Evolutionary conservation across 2,797 vertebrate species (phyloP).

Genomic region (Limnodromus scolopaceus): DNA sequence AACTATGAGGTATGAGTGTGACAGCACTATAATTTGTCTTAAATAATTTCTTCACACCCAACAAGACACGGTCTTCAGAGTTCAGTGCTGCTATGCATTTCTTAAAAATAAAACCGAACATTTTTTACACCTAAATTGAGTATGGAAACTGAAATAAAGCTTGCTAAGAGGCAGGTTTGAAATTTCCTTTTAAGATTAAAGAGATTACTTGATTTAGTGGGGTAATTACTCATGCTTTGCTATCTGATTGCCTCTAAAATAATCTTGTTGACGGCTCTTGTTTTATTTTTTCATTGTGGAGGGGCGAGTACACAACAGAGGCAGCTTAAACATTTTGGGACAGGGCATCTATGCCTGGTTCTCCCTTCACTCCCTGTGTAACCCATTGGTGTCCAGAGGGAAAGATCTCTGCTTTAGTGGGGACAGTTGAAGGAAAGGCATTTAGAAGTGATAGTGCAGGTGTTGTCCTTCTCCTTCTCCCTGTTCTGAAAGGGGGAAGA

Average conservation of each 20-base stretch:
- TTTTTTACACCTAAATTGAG: slow-evolving; percentile 64
- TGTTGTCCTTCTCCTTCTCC: background rate
- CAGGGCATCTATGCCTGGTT: background rate
- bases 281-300: background rate
- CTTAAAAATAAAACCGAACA: slow-evolving; percentile 35
- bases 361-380: background rate
- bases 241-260: slow-evolving; percentile 44
- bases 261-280: slow-evolving; percentile 31
- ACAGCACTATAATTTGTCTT: slow-evolving; percentile 78
- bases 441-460: background rate
- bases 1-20: slow-evolving; percentile 70
- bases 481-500: background rate
- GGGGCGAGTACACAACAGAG: background rate
- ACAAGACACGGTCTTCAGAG: slow-evolving; percentile 48
- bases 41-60: slow-evolving; percentile 71
- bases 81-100: slow-evolving; percentile 50
- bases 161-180: slow-evolving; percentile 35
- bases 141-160: slow-evolving; percentile 46
- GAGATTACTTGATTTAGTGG: slow-evolving; percentile 50
- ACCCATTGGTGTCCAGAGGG: background rate
- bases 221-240: slow-evolving; percentile 56
- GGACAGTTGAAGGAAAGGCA: background rate
- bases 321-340: background rate
- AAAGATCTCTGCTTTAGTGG: background rate
- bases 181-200: slow-evolving; percentile 56